Evolutionary conservation across 2,113 vertebrate species (phyloP), one percentile per base, ranked within the genome.

Genomic region (Podilymbus podiceps): DNA sequence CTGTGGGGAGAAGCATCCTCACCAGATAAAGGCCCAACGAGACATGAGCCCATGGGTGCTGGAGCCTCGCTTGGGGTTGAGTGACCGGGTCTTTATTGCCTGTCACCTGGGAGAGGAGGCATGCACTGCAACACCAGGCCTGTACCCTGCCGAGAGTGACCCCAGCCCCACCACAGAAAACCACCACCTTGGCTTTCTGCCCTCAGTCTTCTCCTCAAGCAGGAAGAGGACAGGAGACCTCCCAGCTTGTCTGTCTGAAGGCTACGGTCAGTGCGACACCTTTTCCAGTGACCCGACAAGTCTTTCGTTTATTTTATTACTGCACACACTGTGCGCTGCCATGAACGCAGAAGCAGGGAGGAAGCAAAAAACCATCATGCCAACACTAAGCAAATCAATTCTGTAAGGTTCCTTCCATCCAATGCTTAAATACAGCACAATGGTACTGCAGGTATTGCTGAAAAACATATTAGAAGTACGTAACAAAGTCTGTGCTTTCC

Each of bases 321-420:
- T 66, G 74, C 35, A 56, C 18, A 31, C 53, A 35, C 19, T 44
- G 27, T 5, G 27, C 3, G 1, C 3, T 31, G 73, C 24, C 56
- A 31, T 1, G 15, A 19, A 56, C 0, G 0, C 0, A 0, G 60
- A 86, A 42, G 24, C 12, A 3, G 0, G 2, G 10, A 7, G 44
- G 30, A 20, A 42, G 42, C 42, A 2, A 10, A 15, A 25, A 30
- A 67, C 52, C 17, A 22, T 38, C 4, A 8, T 7, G 11, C 5
- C 44, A 80, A 31, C 35, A 16, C 27, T 49, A 28, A 38, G 42
- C 22, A 90, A 67, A 62, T 23, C 62, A 56, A 87, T n/a, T 62
- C n/a, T 58, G 58, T 15, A 28, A 72, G 8, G 38, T 67, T 20
- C 38, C 58, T 80, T 71, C 44, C 20, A 78, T 30, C 15, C 17